Conservation (phyloP, 2,113 vertebrate species). For the Chionis minor region DNA sequence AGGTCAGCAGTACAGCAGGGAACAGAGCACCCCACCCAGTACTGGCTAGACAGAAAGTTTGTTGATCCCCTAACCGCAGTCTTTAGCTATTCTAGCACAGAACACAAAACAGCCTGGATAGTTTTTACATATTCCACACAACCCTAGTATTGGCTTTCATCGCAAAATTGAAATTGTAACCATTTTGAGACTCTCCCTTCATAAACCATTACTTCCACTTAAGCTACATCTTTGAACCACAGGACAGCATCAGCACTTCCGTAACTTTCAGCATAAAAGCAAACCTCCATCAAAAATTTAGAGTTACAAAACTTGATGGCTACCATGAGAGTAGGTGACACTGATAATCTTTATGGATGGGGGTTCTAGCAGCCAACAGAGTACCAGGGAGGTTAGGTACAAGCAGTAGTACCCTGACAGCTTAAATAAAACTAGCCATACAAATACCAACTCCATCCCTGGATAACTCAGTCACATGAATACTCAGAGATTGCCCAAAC, state of each 20-base stretch:
- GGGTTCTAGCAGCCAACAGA: not conserved
- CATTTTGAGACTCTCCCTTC: not conserved
- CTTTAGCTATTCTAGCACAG: not conserved
- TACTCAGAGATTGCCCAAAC: not conserved
- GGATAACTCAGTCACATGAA: not conserved
- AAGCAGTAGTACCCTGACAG: not conserved
- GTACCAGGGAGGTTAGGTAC: not conserved
- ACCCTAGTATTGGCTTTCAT: not conserved
- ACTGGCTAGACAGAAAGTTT: not conserved
- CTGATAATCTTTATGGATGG: not conserved
- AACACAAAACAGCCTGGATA: not conserved
- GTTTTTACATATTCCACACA: not conserved
- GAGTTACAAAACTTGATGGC: not conserved
- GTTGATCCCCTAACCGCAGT: not conserved
- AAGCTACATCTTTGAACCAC: not conserved
- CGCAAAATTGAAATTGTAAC: not conserved
- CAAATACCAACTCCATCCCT: rapidly evolving
- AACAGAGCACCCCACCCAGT: not conserved
- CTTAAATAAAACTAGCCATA: not conserved
- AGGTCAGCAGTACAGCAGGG: not conserved
- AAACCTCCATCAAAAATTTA: rapidly evolving
- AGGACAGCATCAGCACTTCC: not conserved
- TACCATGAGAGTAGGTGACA: not conserved
- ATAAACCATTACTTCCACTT: not conserved
- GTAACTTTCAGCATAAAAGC: not conserved